Base-by-base conservation (phyloP, 2,797 vertebrate species). In the Ibycter americanus region DNA sequence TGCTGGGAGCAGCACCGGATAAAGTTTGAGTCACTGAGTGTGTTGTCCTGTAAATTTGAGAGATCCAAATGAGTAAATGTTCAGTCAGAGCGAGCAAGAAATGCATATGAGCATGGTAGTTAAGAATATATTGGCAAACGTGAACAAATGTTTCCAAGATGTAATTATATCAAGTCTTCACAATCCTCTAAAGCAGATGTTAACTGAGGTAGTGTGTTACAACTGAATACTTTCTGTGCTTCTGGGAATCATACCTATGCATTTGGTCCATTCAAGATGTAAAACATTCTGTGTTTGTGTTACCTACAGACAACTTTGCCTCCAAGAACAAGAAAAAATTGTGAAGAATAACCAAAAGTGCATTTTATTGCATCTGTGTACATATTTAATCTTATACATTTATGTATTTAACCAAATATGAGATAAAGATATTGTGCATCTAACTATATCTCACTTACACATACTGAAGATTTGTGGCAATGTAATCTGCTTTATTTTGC, bases 1-100 rank as follows among this genome's bases (percentile, higher is more conserved):
- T 71, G 29, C 44, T 52, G 19, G 36, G 25, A 81, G 11, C 5
- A 68, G 26, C 0, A 0, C 19, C n/a, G 68, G 27, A 29, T n/a
- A 17, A 54, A 46, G 26, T 22, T 47, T 56, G 17, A 81, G 58
- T 54, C 59, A 58, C 29, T 32, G 3, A 31, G 22, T 34, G 10
- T 36, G 7, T 17, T 54, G 40, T 34, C 10, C 47, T 73, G 25
- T 52, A 87, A 81, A 89, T 70, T 6, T 29, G 32, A 83, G 59
- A 56, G 8, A 58, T 62, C 3, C 17, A 73, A n/a, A 36, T 49
- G 19, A 56, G 81, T 12, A 83, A 83, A 78, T 58, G 76, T 31
- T 36, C n/a, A 32, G 36, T 49, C 32, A 20, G 84, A 78, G n/a
- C 11, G 19, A 92, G 49, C 23, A 95, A 62, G 22, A 89, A 87